These are phyloP conservation scores for Scaptomyza cyrtandrae DNA, from an alignment of 2,888 invertebrate species.

Conservation along the genomic window DNA sequence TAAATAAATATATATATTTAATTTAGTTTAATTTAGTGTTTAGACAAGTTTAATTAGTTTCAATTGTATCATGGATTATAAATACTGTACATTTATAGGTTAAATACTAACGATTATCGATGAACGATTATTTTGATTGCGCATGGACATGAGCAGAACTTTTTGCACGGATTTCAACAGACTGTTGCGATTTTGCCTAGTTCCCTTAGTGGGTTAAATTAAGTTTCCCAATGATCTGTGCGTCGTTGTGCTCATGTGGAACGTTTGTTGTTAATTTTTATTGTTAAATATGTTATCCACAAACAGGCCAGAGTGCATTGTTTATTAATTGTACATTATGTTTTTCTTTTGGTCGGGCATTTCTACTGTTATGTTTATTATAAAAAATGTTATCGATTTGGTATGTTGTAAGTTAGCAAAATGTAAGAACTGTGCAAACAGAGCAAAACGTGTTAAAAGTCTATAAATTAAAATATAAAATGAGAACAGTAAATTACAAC, in stretches of 20 bases:
- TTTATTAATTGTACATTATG: constrained; percentile 32
- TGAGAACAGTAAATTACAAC: constrained; percentile 52
- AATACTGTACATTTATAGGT: constrained; percentile 17
- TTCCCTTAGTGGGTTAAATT: constrained; percentile 84
- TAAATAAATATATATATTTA: neutral
- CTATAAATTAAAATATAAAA: constrained; percentile 33
- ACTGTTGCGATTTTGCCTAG: constrained; percentile 82
- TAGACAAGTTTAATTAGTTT: constrained; percentile 38
- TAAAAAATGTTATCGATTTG: constrained; percentile 59
- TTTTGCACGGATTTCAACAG: constrained; percentile 61
- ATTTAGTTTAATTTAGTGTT: constrained; percentile 47
- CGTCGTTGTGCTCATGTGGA: constrained; percentile 69
- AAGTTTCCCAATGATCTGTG: constrained; percentile 71
- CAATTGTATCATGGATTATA: constrained; percentile 42
- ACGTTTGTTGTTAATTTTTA: constrained; percentile 44
- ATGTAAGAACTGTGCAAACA: constrained; percentile 53
- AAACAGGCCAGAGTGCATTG: constrained; percentile 35
- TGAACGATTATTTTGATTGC: constrained; percentile 7
- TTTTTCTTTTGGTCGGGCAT: constrained; percentile 12
- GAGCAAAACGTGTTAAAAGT: constrained; percentile 41
- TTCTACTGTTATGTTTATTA: neutral
- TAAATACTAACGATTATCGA: neutral
- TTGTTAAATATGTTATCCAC: constrained; percentile 29
- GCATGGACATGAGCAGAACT: constrained; percentile 46
- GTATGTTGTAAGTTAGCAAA: constrained; percentile 39